Evolutionary conservation across 2,113 vertebrate species (phyloP).

Genomic region (Lathamus discolor): DNA sequence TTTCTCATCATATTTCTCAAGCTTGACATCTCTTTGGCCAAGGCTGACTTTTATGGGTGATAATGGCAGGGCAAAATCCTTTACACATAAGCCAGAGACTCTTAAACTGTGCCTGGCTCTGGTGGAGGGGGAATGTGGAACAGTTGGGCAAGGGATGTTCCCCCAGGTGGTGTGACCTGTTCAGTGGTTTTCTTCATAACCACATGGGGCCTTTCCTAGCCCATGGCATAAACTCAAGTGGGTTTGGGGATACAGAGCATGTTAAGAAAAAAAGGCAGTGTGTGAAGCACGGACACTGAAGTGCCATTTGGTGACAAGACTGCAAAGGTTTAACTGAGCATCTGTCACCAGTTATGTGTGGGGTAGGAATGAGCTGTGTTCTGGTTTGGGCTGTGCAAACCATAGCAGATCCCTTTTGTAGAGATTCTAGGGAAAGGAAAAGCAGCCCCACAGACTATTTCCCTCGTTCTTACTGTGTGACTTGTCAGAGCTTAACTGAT

Average conservation of each 20-base stretch:
- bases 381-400: not conserved
- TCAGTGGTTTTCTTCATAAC: not conserved
- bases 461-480: not conserved
- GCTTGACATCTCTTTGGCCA: not conserved
- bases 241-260: not conserved
- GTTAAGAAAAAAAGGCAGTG: not conserved
- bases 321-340: not conserved
- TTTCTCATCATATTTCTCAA: conserved; percentile 29
- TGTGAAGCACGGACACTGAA: not conserved
- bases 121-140: not conserved
- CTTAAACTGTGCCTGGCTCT: not conserved
- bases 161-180: not conserved
- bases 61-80: not conserved
- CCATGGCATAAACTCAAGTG: not conserved
- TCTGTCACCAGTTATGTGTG: rapidly evolving
- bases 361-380: not conserved
- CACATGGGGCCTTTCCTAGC: not conserved
- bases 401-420: not conserved
- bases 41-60: not conserved
- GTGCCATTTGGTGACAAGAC: not conserved
- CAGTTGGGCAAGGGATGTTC: not conserved
- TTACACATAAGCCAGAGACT: not conserved
- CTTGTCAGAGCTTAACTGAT: not conserved
- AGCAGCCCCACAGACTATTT: not conserved
- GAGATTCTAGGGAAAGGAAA: not conserved